A percentile compares a stretch with the other conserved stretches of the same genome.
Conservation (phyloP, 64 coral and sea anemone species). For the Catalaphyllia jardinei region DNA sequence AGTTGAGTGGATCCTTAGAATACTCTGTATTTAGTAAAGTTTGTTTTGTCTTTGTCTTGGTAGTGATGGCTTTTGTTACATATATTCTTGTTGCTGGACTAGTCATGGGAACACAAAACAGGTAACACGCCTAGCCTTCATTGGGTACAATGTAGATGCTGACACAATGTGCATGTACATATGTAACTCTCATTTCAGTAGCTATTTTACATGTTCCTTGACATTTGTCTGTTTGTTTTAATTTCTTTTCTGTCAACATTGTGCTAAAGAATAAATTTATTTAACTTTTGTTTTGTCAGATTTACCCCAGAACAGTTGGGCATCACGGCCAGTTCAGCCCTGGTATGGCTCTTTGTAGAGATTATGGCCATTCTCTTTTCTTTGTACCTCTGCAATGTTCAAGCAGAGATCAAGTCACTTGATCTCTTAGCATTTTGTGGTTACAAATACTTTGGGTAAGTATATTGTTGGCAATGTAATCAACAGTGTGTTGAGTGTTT, state of each 20-base stretch:
- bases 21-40: background rate
- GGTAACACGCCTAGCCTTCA: constrained; percentile 2
- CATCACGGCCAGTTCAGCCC: constrained; percentile 93
- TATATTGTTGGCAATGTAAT: background rate
- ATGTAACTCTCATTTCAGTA: too few species aligned
- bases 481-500: background rate
- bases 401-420: constrained; percentile 90
- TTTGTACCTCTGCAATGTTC: constrained; percentile 94
- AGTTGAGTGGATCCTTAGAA: too few species aligned
- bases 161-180: too few species aligned
- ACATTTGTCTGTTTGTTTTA: background rate
- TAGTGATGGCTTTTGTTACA: constrained; percentile 99
- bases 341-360: constrained; percentile 91
- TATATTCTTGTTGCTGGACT: constrained; percentile 97
- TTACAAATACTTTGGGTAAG: constrained; percentile 99
- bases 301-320: constrained; percentile 98
- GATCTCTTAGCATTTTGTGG: constrained; percentile 99
- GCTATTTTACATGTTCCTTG: background rate
- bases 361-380: constrained; percentile 99
- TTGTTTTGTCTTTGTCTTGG: constrained; percentile 10
- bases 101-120: constrained; percentile 98
- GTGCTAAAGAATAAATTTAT: background rate
- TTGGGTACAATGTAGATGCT: too few species aligned
- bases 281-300: constrained; percentile 35
- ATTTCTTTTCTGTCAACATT: too few species aligned